phyloP scores from a whole-genome alignment of 2,113 vertebrate genomes.

The Melanerpes formicivorus region DNA sequence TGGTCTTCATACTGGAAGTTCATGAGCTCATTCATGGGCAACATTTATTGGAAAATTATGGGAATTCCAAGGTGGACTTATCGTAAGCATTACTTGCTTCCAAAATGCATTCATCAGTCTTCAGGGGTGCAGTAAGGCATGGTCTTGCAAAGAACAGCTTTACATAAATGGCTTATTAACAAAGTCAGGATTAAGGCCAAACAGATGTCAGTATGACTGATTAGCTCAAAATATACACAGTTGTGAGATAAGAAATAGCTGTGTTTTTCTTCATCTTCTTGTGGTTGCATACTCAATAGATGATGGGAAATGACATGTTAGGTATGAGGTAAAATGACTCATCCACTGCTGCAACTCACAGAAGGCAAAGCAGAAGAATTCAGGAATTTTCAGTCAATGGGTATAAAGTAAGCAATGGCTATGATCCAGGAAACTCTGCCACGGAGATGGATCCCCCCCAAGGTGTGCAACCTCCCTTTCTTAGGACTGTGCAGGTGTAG shows the following conservation, averaged over 20 bases:
- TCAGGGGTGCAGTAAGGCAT: slow-evolving; percentile 40
- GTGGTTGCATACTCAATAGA: not conserved
- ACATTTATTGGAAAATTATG: slow-evolving; percentile 49
- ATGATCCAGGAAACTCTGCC: slow-evolving; percentile 45
- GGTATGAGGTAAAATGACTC: slow-evolving; percentile 57
- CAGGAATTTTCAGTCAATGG: slow-evolving; percentile 29
- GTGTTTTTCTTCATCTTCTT: slow-evolving; percentile 62
- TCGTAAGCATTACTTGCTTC: slow-evolving; percentile 68
- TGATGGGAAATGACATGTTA: slow-evolving; percentile 56
- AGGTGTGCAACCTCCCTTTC: not conserved
- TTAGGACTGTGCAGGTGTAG: not conserved
- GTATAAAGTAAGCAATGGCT: slow-evolving; percentile 46
- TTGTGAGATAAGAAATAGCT: slow-evolving; percentile 71
- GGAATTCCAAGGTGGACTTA: slow-evolving; percentile 63
- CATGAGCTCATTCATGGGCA: slow-evolving; percentile 56
- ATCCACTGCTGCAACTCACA: not conserved
- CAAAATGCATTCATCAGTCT: slow-evolving; percentile 71
- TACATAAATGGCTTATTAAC: slow-evolving; percentile 49
- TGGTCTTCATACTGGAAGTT: slow-evolving; percentile 50
- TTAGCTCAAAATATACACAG: slow-evolving; percentile 60
- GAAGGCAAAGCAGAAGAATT: slow-evolving; percentile 37
- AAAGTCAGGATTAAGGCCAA: slow-evolving; percentile 57
- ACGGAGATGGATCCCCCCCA: not conserved
- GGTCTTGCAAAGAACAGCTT: slow-evolving; percentile 57
- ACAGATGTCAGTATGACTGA: slow-evolving; percentile 73